Percentiles rank a stretch among this genome's conserved stretches.
phyloP scores from a whole-genome alignment of 35 echinoderm and acorn worm species.

The Heliocidaris tuberculata region DNA sequence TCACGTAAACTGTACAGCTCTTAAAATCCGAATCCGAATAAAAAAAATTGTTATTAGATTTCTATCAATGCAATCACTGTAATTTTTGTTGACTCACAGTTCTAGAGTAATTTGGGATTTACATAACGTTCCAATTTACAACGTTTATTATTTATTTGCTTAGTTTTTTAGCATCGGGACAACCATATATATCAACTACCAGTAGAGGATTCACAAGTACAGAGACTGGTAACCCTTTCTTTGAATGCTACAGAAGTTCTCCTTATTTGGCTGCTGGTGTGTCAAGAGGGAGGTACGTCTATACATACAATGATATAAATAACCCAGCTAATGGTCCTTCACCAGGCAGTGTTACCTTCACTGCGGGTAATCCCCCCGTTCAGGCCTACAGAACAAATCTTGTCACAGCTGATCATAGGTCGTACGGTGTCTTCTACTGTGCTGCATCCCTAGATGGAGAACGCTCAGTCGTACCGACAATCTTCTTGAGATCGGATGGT shows the following conservation, averaged over 20 bases:
- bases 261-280: background rate
- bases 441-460: background rate
- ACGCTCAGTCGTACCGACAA: background rate
- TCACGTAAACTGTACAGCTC: too few species aligned
- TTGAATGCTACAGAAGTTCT: background rate
- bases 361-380: background rate
- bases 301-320: background rate
- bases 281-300: background rate
- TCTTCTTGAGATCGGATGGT: slow-evolving; percentile 24
- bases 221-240: slow-evolving; percentile 1
- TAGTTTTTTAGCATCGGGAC: background rate
- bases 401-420: background rate
- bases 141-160: too few species aligned
- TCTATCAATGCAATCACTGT: too few species aligned
- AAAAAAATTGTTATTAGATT: too few species aligned
- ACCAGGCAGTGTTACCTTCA: background rate
- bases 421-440: slow-evolving; percentile 1
- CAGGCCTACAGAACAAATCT: background rate
- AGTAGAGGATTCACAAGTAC: background rate
- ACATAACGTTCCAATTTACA: too few species aligned
- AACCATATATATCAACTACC: background rate
- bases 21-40: too few species aligned
- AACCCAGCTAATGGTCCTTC: background rate
- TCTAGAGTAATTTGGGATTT: too few species aligned
- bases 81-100: too few species aligned